Evolutionary conservation across 1,140 invertebrate species (phyloP), one percentile per base, ranked within the genome.

Genomic region (Bathynomus jamesi): DNA sequence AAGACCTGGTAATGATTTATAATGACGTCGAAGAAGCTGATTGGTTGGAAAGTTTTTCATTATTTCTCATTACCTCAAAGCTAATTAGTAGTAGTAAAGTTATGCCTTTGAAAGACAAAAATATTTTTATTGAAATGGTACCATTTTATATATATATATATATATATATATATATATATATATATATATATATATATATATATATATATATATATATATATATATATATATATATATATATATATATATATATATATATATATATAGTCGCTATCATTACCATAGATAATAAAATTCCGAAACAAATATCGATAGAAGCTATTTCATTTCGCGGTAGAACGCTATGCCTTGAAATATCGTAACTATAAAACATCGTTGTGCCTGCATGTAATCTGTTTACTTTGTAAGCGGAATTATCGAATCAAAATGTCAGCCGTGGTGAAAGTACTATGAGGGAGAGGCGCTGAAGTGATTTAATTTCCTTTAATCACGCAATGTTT

Each of bases 151-250:
- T 31, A 28, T 66, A 7, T 66, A 7, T 66, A 7, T 31, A 13
- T 66, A 31, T 31, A 10, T 29, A 5, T 66, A 17, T 66, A 66
- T 66, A 31, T 66, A 31, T 66, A 31, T 66, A 31, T 31, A 66
- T 66, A 31, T 66, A 31, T 66, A 31, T 66, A 31, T 66, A 29
- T 66, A 31, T 31, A 31, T 66, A 66, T 66, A 66, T 66, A 32
- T 66, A 29, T 66, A 21, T 66, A 31, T 66, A 31, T 66, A 31
- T 32, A 24, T 31, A 31, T 66, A 31, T 40, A 31, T 66, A 29
- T 66, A 31, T 66, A 31, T 66, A 31, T 66, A 31, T 66, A 31
- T 32, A 3, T 66, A 24, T 66, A 31, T 66, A 29, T 66, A 31
- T 66, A 24, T 66, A 29, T 66, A 31, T 66, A 31, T 66, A n/a